These are phyloP conservation scores for Rhinogobio ventralis DNA, from an alignment of 2,797 vertebrate species.

Conservation along the genomic window DNA sequence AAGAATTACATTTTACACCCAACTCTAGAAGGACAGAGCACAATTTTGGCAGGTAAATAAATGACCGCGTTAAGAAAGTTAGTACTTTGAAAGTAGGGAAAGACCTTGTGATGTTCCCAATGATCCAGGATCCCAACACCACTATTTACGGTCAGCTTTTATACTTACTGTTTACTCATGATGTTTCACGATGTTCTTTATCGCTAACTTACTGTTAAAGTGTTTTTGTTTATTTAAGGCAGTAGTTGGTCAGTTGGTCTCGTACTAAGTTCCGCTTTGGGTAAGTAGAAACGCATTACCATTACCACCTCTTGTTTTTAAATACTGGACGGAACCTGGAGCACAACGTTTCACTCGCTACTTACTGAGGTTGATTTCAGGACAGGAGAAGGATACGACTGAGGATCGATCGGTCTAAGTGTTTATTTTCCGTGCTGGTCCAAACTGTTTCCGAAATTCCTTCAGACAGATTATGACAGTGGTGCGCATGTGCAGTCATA, in stretches of 20 bases:
- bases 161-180: constrained; percentile 63
- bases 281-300: constrained; percentile 26
- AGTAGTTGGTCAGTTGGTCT: constrained; percentile 3
- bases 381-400: not conserved
- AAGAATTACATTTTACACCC: not conserved
- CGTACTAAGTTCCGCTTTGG: constrained; percentile 53
- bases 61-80: not conserved
- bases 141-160: not conserved
- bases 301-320: constrained; percentile 14
- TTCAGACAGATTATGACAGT: constrained; percentile 16
- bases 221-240: constrained; percentile 36
- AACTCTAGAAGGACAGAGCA: constrained; percentile 4
- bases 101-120: constrained; percentile 11
- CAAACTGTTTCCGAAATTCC: constrained; percentile 55
- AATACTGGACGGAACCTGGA: not conserved
- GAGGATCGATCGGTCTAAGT: not conserved
- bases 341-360: constrained; percentile 28
- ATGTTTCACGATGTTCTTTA: constrained; percentile 32
- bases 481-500: constrained; percentile 53
- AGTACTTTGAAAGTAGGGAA: constrained; percentile 25
- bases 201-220: constrained; percentile 39
- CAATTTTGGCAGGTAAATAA: not conserved
- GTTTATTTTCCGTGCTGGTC: constrained; percentile 16
- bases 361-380: constrained; percentile 50
- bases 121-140: constrained; percentile 46